phyloP scores from a whole-genome alignment of 1,140 invertebrate genomes.

The Drosophila navojoa region DNA sequence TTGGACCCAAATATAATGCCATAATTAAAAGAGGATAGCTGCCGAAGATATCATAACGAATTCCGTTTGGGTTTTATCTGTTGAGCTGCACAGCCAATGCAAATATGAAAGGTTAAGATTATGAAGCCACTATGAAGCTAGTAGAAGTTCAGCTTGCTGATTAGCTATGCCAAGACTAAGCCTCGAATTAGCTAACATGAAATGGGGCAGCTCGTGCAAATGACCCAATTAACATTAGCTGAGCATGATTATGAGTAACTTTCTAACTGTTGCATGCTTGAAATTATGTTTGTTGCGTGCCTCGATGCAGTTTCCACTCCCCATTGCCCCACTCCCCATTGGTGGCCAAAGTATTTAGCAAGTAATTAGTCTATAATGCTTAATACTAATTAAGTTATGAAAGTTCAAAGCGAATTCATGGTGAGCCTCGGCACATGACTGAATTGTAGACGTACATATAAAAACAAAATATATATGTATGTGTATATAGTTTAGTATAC shows the following conservation, averaged over 20 bases:
- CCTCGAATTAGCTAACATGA: constrained; percentile 31
- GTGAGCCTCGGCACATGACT: not conserved
- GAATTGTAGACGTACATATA: not conserved
- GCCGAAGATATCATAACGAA: not conserved
- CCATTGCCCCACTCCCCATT: no score
- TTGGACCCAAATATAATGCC: constrained; percentile 11
- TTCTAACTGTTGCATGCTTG: constrained; percentile 16
- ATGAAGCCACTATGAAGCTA: not conserved
- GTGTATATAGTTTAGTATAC: not conserved
- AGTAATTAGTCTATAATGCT: constrained; percentile 26
- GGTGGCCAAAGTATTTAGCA: constrained; percentile 25
- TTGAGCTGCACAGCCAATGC: not conserved
- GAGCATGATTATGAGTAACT: constrained; percentile 7
- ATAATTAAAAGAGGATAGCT: constrained; percentile 13
- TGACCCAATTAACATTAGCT: constrained; percentile 15
- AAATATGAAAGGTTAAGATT: not conserved
- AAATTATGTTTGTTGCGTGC: constrained; percentile 31
- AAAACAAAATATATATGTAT: not conserved
- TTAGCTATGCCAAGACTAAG: constrained; percentile 38
- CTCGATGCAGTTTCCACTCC: constrained; percentile 20
- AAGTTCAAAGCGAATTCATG: not conserved
- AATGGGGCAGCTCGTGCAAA: constrained; percentile 50
- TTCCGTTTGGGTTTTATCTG: not conserved
- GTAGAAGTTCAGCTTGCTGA: constrained; percentile 34
- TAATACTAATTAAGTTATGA: constrained; percentile 29